Conservation (phyloP, 2,888 invertebrate genomes). For the Cosmia trapezina region DNA sequence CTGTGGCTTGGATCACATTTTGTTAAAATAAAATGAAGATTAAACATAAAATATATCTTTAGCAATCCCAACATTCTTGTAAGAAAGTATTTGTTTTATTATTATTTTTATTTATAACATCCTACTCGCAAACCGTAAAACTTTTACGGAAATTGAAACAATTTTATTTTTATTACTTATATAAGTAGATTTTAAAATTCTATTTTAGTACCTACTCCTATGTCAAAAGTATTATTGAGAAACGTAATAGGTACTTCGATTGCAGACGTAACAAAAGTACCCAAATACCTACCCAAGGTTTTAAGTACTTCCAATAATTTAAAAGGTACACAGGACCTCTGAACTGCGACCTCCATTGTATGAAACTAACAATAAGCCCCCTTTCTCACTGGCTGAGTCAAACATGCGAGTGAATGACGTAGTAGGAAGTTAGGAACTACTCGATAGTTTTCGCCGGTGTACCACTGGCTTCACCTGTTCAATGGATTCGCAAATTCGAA, state of each 20-base stretch:
- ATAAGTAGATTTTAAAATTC: not conserved
- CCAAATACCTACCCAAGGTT: slow-evolving; percentile 15
- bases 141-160: slow-evolving; percentile 45
- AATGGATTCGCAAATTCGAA: slow-evolving; percentile 81
- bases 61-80: slow-evolving; percentile 63
- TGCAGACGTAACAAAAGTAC: slow-evolving; percentile 10
- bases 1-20: slow-evolving; percentile 67
- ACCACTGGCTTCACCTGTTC: slow-evolving; percentile 68
- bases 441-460: slow-evolving; percentile 40
- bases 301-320: slow-evolving; percentile 26
- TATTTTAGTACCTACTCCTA: slow-evolving; percentile 3
- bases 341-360: slow-evolving; percentile 59
- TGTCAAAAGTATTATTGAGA: slow-evolving; percentile 1
- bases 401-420: slow-evolving; percentile 46
- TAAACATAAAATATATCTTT: slow-evolving; percentile 62
- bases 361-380: slow-evolving; percentile 44
- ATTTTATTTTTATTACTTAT: slow-evolving; percentile 32
- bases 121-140: slow-evolving; percentile 37
- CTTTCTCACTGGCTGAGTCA: slow-evolving; percentile 30
- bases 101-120: slow-evolving; percentile 7
- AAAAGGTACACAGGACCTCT: slow-evolving; percentile 27
- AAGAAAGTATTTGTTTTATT: slow-evolving; percentile 14
- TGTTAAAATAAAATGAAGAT: slow-evolving; percentile 66
- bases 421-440: slow-evolving; percentile 33
- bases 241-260: not conserved